Percentiles rank a stretch among this genome's conserved stretches.
phyloP scores from a whole-genome alignment of 2,888 invertebrate species.

The Schizotus pectinicornis region DNA sequence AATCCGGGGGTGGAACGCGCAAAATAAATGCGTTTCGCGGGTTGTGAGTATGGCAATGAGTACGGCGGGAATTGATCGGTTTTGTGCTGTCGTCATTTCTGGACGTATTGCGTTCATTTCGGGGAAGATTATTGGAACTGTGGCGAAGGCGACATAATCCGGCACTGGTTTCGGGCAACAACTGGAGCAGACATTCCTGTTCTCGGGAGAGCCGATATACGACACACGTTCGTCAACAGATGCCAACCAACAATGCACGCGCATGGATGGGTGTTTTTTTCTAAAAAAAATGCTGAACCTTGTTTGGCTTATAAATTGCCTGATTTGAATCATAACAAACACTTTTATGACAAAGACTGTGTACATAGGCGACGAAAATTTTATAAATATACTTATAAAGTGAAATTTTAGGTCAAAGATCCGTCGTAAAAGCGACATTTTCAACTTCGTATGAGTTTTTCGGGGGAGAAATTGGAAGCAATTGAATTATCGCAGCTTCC shows the following conservation, averaged over 20 bases:
- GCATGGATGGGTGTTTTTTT: conserved; percentile 15
- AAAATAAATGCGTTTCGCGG: no score
- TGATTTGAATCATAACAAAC: conserved; percentile 47
- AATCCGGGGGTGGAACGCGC: no score
- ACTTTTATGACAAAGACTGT: conserved; percentile 36
- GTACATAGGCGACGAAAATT: conserved; percentile 23
- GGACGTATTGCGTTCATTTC: conserved; percentile 9
- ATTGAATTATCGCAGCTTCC: conserved; percentile 18
- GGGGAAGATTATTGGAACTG: conserved; percentile 7
- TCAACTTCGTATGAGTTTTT: conserved; percentile 11
- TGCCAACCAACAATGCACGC: conserved; percentile 28
- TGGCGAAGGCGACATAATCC: conserved; percentile 16
- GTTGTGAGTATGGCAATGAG: neutral
- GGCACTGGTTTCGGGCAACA: conserved; percentile 14
- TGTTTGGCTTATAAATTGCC: conserved; percentile 49
- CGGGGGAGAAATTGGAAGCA: conserved; percentile 1
- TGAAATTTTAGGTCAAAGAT: conserved; percentile 20
- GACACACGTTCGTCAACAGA: conserved; percentile 22
- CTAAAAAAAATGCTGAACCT: conserved; percentile 36
- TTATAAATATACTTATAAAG: conserved; percentile 24
- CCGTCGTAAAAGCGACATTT: conserved; percentile 18
- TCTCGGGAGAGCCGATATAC: conserved; percentile 18
- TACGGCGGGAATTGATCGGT: conserved; percentile 10
- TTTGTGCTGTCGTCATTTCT: conserved; percentile 9
- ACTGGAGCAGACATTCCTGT: conserved; percentile 23